These are phyloP conservation scores for Cotesia congregata DNA, from an alignment of 2,888 invertebrate species.

Conservation along the genomic window DNA sequence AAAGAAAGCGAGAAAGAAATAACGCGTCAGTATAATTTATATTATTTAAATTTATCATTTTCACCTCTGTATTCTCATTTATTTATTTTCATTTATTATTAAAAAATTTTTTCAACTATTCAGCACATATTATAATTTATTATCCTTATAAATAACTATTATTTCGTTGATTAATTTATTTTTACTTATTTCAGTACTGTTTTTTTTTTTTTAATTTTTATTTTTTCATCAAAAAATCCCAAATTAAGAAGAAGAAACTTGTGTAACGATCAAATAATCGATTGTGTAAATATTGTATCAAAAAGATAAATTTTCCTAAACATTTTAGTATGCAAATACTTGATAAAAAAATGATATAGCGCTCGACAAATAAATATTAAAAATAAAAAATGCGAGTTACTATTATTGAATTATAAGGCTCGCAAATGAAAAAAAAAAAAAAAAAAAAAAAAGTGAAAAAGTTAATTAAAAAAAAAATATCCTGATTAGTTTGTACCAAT, in stretches of 20 bases:
- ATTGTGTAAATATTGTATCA: conserved; percentile 46
- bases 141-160: neutral
- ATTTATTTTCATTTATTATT: neutral
- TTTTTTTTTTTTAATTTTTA: neutral
- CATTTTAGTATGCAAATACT: conserved; percentile 42
- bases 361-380: conserved; percentile 36
- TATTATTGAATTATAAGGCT: conserved; percentile 44
- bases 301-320: conserved; percentile 43
- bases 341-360: conserved; percentile 36
- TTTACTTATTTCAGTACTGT: neutral
- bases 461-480: conserved; percentile 32
- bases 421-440: conserved; percentile 41
- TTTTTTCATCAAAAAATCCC: neutral
- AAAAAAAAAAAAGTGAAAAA: conserved; percentile 39
- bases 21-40: neutral
- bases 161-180: neutral
- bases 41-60: neutral
- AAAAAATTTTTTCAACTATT: conserved; percentile 29
- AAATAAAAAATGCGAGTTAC: conserved; percentile 44
- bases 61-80: neutral
- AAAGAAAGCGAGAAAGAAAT: neutral
- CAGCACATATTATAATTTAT: neutral
- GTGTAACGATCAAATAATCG: conserved; percentile 34
- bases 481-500: conserved; percentile 51
- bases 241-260: conserved; percentile 11